Evolutionary conservation across 2,888 invertebrate species (phyloP), one percentile per base, ranked within the genome.

Genomic region (Hemicrepidius hirtus): DNA sequence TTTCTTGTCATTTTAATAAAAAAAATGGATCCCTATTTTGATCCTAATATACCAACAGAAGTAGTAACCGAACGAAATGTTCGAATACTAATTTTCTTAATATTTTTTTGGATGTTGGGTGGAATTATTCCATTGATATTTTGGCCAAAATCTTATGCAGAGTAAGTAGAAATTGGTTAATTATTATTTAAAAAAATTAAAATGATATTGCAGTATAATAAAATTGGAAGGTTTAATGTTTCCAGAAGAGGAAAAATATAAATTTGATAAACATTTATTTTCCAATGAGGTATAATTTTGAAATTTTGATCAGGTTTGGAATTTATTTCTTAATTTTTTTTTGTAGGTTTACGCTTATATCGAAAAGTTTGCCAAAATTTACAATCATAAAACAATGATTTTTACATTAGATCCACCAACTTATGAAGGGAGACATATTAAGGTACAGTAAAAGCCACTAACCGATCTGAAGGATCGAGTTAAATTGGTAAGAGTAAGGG

Each of bases 341-440:
- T 49, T 21, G 13, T 13, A 64, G 64, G 50, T 64, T n/a, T 64
- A 50, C n/a, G 35, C 21, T 0, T 64, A 64, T 24, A 35, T 64
- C n/a, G 13, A 64, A 20, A 20, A 13, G 1, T 64, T 50, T 37
- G 16, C 50, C 13, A 7, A 0, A 1, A 37, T 64, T 18, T 24
- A 50, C 12, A 37, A 18, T 1, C 64, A 64, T 18, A 64, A 64
- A 40, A 3, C 10, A n/a, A 20, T 32, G 3, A 13, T 64, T n/a
- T 50, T 21, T 16, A 37, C 12, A 16, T 12, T 64, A 16, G 5
- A 1, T 1, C 64, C 32, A 24, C 13, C 2, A 12, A 64, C 64
- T 2, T 37, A 5, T n/a, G 24, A 50, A 21, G 35, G 35, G 13
- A 49, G 37, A 24, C 1, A 7, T n/a, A 49, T 64, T n/a, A 4